Evolutionary conservation across 2,797 vertebrate genomes (phyloP).

Genomic region (Mycteria americana): DNA sequence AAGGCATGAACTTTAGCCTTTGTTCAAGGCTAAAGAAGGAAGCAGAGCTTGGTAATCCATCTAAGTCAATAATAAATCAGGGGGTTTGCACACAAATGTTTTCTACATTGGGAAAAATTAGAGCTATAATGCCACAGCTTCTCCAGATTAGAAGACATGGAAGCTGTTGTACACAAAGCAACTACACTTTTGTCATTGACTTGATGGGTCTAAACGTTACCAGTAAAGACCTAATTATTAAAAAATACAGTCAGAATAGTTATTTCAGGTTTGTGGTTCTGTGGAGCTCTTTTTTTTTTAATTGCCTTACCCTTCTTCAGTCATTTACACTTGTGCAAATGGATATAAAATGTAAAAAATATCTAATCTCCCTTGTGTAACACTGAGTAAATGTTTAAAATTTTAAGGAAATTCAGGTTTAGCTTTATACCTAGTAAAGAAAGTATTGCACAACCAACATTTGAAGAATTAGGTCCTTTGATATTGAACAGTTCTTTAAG

Average conservation of each 20-base stretch:
- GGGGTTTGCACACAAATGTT: not conserved
- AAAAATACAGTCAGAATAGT: not conserved
- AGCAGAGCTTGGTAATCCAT: constrained; percentile 48
- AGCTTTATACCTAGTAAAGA: not conserved
- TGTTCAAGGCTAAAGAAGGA: constrained; percentile 55
- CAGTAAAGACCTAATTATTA: not conserved
- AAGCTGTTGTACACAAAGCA: not conserved
- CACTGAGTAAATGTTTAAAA: not conserved
- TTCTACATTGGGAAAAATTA: not conserved
- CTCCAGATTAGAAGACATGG: not conserved
- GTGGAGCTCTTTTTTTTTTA: not conserved
- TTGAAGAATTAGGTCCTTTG: not conserved
- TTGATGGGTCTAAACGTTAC: not conserved
- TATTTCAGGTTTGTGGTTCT: not conserved
- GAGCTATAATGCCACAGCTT: not conserved
- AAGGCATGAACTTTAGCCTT: constrained; percentile 56
- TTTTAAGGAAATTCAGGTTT: not conserved
- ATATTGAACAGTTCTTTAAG: not conserved
- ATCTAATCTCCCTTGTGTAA: not conserved
- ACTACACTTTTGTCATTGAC: not conserved
- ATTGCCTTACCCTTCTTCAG: not conserved
- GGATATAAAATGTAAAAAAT: not conserved
- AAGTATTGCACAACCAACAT: not conserved
- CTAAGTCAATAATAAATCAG: constrained; percentile 62
- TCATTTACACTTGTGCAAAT: not conserved